Evolutionary conservation across 2,888 invertebrate species (phyloP), one percentile per base, ranked within the genome.

Genomic region (Criorhina ranunculi): DNA sequence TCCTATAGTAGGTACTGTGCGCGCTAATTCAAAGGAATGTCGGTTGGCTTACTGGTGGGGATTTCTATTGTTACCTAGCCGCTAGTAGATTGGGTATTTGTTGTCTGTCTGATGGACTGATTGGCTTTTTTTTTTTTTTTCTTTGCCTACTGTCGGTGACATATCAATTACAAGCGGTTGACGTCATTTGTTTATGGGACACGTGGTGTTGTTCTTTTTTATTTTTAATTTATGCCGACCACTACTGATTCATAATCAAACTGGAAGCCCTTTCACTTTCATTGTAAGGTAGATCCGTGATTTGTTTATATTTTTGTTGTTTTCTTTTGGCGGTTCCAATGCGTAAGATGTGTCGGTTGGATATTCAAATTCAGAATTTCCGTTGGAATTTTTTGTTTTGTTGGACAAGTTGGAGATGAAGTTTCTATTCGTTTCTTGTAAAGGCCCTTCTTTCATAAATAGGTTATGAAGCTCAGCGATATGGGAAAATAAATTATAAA

Each of bases 1-100:
- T 33, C 12, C 8, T 55, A 24, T 19, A 46, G 44, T n/a, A n/a
- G n/a, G n/a, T 80, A 44, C 12, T 31, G 40, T n/a, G 19, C 59
- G 44, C 59, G 53, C 42, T 77, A 70, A 66, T 5, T 77, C 24
- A 15, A 66, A 66, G 77, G 70, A 77, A 82, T 72, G 66, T 72
- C 46, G 51, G 42, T 17, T 67, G 42, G 44, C 15, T 17, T 78
- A 62, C 12, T 59, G 57, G 59, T n/a, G 49, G 44, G 51, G 75
- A 46, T 55, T 67, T 42, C 37, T 40, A 76, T 69, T 62, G 46
- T 24, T 53, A 57, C 49, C 12, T 42, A 60, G 62, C 53, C 49
- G 60, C 66, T 29, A 42, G 76, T 75, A 80, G 67, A 60, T 67
- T 62, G 49, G 60, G 17, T 67, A 66, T 66, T 66, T 73, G 59